phyloP scores from a whole-genome alignment of 37 sponge, comb jelly and placozoan species.

The Theonella swinhoei region DNA sequence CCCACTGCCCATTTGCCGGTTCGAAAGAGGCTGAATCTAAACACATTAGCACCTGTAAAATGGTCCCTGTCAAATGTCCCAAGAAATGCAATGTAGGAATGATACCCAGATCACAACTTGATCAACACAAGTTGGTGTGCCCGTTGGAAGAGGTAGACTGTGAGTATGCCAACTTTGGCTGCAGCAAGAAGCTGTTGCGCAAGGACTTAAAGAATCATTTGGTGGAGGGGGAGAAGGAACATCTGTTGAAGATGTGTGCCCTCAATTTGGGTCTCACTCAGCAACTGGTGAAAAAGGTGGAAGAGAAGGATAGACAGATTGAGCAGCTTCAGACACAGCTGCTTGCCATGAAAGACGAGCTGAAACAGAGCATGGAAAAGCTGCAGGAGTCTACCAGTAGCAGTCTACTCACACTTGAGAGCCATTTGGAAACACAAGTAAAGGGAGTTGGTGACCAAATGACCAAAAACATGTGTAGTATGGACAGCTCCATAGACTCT shows the following conservation, averaged over 20 bases:
- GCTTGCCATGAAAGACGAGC: not conserved
- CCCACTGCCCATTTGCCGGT: conserved; percentile 7
- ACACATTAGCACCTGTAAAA: conserved; percentile 11
- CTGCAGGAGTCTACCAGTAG: not conserved
- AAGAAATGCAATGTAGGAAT: conserved; percentile 9
- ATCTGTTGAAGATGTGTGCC: conserved; percentile 3
- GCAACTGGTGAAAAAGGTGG: conserved; percentile 3
- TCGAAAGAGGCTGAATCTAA: conserved; percentile 8
- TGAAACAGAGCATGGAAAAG: not conserved
- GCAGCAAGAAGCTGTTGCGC: conserved; percentile 7
- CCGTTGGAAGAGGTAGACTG: conserved; percentile 24
- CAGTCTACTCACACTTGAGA: not conserved
- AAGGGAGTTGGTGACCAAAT: not conserved
- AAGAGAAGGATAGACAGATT: conserved; percentile 1
- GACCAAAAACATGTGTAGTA: not conserved
- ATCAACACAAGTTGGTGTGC: conserved; percentile 30
- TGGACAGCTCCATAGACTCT: not conserved
- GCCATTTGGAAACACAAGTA: not conserved
- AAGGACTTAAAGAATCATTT: conserved; percentile 4
- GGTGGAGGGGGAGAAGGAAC: conserved; percentile 12
- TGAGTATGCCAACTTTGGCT: conserved; percentile 38
- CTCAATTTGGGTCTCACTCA: conserved; percentile 3
- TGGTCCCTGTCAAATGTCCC: conserved; percentile 29
- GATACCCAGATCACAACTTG: conserved; percentile 20
- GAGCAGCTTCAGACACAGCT: conserved; percentile 5